Evolutionary conservation across 2,797 vertebrate species (phyloP).

Genomic region (Sternotherus odoratus): DNA sequence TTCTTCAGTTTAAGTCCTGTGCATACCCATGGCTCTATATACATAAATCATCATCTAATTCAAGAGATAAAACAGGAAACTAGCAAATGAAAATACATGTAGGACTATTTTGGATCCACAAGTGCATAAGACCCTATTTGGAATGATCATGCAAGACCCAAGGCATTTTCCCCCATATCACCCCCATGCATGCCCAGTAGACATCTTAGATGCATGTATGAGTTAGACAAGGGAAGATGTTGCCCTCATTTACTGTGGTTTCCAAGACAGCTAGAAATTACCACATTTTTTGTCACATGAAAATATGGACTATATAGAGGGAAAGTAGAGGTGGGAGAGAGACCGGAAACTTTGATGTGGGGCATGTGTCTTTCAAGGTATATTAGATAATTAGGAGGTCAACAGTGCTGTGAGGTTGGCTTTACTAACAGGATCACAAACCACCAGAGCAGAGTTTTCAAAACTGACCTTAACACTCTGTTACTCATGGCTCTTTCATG

Average conservation of each 20-base stretch:
- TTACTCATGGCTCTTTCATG: neutral
- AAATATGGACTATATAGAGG: neutral
- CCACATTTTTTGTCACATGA: neutral
- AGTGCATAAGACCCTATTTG: neutral
- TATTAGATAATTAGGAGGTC: neutral
- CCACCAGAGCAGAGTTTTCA: slow-evolving; percentile 18
- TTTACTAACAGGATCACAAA: neutral
- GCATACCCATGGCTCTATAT: neutral
- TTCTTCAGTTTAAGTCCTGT: neutral
- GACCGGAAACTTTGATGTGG: neutral
- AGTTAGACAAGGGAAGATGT: slow-evolving; percentile 10
- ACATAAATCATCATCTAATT: neutral
- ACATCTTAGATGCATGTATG: neutral
- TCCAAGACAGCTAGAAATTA: neutral
- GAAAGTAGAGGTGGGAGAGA: neutral
- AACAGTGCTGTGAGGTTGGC: neutral
- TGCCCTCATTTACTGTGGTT: neutral
- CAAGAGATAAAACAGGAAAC: neutral
- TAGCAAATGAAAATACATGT: neutral
- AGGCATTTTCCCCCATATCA: neutral
- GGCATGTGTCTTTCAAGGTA: neutral
- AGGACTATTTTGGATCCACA: neutral
- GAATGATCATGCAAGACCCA: neutral
- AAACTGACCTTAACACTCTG: slow-evolving; percentile 51
- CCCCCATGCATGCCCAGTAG: neutral